Conservation (phyloP, 1,140 invertebrate genomes). For the Pseudobourletiella spinata region DNA sequence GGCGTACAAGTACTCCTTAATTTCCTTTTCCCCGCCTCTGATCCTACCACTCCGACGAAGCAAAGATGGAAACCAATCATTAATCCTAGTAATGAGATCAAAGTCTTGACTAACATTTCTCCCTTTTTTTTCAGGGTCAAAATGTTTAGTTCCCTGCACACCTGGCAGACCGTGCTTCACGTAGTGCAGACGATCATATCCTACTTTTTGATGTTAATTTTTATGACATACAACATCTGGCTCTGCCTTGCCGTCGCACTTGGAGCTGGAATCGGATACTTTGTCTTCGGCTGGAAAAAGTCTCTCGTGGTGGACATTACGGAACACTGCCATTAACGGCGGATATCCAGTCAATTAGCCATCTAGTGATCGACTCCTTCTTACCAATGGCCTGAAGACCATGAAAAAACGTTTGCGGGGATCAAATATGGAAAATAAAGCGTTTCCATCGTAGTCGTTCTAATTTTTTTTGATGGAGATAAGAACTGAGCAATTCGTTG, state of each 20-base stretch:
- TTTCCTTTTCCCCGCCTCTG: neutral
- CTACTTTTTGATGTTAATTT: slow-evolving; percentile 64
- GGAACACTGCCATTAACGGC: slow-evolving; percentile 50
- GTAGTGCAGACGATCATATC: slow-evolving; percentile 55
- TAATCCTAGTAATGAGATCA: neutral
- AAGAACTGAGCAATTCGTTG: too few species aligned
- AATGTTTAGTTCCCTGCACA: slow-evolving; percentile 46
- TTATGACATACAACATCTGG: slow-evolving; percentile 69
- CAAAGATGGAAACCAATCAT: too few species aligned
- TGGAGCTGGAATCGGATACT: slow-evolving; percentile 56
- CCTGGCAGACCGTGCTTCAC: slow-evolving; percentile 55
- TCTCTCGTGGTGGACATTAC: slow-evolving; percentile 47
- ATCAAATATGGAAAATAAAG: too few species aligned
- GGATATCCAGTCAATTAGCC: too few species aligned
- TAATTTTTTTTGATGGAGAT: too few species aligned
- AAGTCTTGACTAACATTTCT: slow-evolving; percentile 5
- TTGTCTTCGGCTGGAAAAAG: slow-evolving; percentile 56
- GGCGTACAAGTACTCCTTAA: neutral
- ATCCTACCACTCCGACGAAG: too few species aligned
- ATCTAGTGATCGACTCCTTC: neutral
- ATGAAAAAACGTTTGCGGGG: neutral
- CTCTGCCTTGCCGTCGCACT: slow-evolving; percentile 53
- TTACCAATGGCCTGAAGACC: too few species aligned
- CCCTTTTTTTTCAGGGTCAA: slow-evolving; percentile 33
- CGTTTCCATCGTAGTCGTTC: too few species aligned